Evolutionary conservation across 2,113 vertebrate genomes (phyloP), one percentile per base, ranked within the genome.

Genomic region (Paradisaea rubra): DNA sequence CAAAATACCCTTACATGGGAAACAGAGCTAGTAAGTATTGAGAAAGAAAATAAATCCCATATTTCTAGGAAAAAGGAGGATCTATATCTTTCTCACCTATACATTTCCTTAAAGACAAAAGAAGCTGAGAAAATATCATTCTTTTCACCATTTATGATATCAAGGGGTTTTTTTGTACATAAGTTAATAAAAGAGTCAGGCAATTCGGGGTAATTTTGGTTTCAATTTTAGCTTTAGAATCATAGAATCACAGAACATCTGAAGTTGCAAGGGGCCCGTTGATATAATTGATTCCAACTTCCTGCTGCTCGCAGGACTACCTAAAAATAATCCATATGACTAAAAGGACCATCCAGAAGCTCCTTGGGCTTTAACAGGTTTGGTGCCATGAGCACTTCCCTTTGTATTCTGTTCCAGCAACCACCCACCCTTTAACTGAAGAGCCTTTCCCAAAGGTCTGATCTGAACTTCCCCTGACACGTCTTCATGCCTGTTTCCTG

Each of bases 101-200:
- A 9, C 0, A 2, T 70, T 66, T 77, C 4, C 23, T 83, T 45
- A 54, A 63, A 86, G 20, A 22, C 13, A 54, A 82, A 61, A 59
- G 4, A 59, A 86, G 3, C 2, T 20, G 9, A 42, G 18, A 92
- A 64, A 91, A 56, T 24, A 28, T 14, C 9, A 33, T 59, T 71
- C 1, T 66, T 79, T 57, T 65, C 6, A 35, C 1, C 1, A 5
- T 76, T 76, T 4, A 9, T 25, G 25, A 56, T 7, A 33, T 31
- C 4, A 41, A 31, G 20, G 0, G 20, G 0, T 4, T 0, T 37
- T 37, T 77, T 41, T 4, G 0, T 4, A 21, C 2, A 1, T 25
- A 41, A 42, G 1, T 78, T 37, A 54, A n/a, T 13, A 35, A 60
- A 61, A 68, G 3, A 37, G 5, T 30, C 10, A 31, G 2, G 31